Conservation (phyloP, 2,113 vertebrate species). For the Trichechus manatus region DNA sequence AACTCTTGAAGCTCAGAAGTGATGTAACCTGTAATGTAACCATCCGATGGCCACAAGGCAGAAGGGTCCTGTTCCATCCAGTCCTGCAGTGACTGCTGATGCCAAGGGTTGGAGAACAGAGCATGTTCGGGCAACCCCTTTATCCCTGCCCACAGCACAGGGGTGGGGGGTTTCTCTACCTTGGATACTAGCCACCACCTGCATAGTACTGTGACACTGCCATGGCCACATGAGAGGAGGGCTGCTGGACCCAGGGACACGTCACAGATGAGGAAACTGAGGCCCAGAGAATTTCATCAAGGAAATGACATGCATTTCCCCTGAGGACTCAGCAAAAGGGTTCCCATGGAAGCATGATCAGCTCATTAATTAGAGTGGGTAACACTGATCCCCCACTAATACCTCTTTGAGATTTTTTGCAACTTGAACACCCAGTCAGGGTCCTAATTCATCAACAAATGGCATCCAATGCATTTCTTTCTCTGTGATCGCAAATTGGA, state of each 20-base stretch:
- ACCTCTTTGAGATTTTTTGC: slow-evolving; percentile 58
- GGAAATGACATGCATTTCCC: neutral
- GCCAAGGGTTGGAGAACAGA: accelerated
- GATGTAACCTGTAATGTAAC: neutral
- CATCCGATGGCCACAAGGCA: accelerated
- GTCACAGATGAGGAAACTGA: slow-evolving; percentile 1
- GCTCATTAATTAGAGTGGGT: slow-evolving; percentile 78
- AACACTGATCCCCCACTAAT: slow-evolving; percentile 64
- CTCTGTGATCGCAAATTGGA: slow-evolving; percentile 58
- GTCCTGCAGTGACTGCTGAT: accelerated
- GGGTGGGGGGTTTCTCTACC: neutral
- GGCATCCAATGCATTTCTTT: neutral
- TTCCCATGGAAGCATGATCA: slow-evolving; percentile 30
- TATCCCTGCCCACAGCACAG: neutral
- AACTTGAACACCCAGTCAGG: slow-evolving; percentile 61
- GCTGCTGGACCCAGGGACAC: accelerated
- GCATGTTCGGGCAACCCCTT: accelerated
- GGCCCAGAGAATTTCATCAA: neutral
- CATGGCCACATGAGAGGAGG: too few species aligned
- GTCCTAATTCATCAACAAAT: slow-evolving; percentile 69
- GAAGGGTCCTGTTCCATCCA: accelerated
- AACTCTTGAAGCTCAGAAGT: neutral
- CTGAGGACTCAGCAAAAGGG: neutral
- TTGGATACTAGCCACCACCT: neutral
- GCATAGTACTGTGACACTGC: neutral